These are phyloP conservation scores for Parazoanthus swiftii DNA, from an alignment of 92 coral and sea anemone genomes.

Conservation along the genomic window DNA sequence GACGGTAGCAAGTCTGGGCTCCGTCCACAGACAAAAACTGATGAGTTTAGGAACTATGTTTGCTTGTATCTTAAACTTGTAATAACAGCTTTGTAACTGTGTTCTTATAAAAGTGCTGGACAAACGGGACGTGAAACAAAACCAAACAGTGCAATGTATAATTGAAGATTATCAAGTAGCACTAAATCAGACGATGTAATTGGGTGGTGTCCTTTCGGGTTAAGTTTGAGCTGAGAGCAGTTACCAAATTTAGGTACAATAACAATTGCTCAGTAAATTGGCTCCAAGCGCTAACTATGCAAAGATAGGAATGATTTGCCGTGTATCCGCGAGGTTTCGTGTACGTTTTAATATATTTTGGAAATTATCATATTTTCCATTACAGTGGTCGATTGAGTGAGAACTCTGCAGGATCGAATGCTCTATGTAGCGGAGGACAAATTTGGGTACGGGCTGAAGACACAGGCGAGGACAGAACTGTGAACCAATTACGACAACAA, in stretches of 20 bases:
- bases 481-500: conserved; percentile 1
- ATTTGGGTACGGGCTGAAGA: conserved; percentile 16
- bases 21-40: not conserved
- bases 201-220: conserved; percentile 13
- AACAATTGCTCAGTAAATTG: not conserved
- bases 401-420: not conserved
- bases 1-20: conserved; percentile 18
- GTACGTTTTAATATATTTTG: not conserved
- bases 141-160: conserved; percentile 12
- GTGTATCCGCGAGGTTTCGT: not conserved
- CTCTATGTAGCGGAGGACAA: not conserved
- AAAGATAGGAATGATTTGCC: not conserved
- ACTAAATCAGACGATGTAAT: not conserved
- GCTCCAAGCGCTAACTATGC: not conserved
- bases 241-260: not conserved
- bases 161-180: conserved; percentile 3
- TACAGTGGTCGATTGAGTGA: conserved; percentile 1
- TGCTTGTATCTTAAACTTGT: not conserved
- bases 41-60: not conserved
- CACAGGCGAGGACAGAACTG: not conserved
- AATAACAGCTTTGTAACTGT: not conserved
- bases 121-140: not conserved
- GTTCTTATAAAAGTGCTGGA: not conserved
- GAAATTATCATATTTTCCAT: not conserved
- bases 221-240: conserved; percentile 25